These are phyloP conservation scores for Hemiscyllium ocellatum DNA, from an alignment of 2,113 vertebrate species.

Conservation along the genomic window DNA sequence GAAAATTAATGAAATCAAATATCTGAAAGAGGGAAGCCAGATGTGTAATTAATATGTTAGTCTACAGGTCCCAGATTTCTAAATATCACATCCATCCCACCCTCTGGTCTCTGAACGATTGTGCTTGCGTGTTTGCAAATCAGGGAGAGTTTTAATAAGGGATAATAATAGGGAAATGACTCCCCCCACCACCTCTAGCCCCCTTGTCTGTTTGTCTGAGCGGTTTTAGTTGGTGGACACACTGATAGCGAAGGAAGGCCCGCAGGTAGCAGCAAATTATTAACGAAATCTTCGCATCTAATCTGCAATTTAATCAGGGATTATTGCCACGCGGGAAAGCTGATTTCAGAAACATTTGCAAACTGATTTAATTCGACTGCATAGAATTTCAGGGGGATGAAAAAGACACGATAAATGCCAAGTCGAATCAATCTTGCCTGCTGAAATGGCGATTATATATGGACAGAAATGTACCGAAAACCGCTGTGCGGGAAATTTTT, in stretches of 20 bases:
- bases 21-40: not conserved
- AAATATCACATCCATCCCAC: slow-evolving; percentile 8
- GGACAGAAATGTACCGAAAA: not conserved
- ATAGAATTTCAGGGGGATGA: not conserved
- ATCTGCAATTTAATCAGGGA: slow-evolving; percentile 58
- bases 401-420: not conserved
- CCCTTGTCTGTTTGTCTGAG: not conserved
- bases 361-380: not conserved
- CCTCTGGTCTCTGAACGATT: not conserved
- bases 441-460: not conserved
- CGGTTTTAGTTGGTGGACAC: not conserved
- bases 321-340: slow-evolving; percentile 38
- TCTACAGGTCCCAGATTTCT: not conserved
- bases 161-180: not conserved
- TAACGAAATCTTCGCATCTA: slow-evolving; percentile 59
- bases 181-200: not conserved
- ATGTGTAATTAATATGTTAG: not conserved
- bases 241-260: slow-evolving; percentile 41
- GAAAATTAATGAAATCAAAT: not conserved
- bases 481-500: too few species aligned
- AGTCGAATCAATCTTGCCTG: not conserved
- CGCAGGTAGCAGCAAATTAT: slow-evolving; percentile 59
- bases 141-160: not conserved
- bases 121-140: not conserved
- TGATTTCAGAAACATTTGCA: not conserved